These are phyloP conservation scores for Pseudocheirus occidentalis DNA, from an alignment of 2,797 vertebrate genomes.

Conservation along the genomic window DNA sequence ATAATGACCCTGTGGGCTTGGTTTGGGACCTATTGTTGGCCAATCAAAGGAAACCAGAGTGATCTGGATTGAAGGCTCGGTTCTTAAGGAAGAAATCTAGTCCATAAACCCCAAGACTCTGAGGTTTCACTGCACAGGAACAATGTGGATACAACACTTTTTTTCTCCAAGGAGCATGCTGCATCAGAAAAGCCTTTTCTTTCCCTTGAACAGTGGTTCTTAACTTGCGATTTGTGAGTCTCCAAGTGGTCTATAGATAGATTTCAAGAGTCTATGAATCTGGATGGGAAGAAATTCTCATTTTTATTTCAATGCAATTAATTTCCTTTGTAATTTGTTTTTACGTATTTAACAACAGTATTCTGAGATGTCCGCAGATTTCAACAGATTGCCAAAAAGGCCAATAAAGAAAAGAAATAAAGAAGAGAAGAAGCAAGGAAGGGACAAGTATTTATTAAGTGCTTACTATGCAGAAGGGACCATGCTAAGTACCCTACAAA, in stretches of 20 bases:
- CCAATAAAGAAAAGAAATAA: not conserved
- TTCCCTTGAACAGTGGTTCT: not conserved
- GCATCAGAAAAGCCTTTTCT: not conserved
- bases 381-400: not conserved
- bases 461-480: not conserved
- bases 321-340: not conserved
- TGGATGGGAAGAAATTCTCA: not conserved
- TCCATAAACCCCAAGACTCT: too few relatives aligned
- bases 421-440: not conserved
- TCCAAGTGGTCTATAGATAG: not conserved
- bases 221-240: not conserved
- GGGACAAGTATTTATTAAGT: not conserved
- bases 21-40: too few relatives aligned
- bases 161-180: not conserved
- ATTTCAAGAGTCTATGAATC: not conserved
- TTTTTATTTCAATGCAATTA: not conserved
- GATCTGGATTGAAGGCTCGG: too few relatives aligned
- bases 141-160: not conserved
- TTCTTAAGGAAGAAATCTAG: too few relatives aligned
- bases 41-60: too few relatives aligned
- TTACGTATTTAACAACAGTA: too few relatives aligned
- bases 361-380: not conserved
- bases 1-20: too few relatives aligned
- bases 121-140: not conserved
- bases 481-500: not conserved